Percentiles rank a stretch among this genome's conserved stretches.
phyloP scores from a whole-genome alignment of 2,797 vertebrate species.

The Onychomys arenicola region DNA sequence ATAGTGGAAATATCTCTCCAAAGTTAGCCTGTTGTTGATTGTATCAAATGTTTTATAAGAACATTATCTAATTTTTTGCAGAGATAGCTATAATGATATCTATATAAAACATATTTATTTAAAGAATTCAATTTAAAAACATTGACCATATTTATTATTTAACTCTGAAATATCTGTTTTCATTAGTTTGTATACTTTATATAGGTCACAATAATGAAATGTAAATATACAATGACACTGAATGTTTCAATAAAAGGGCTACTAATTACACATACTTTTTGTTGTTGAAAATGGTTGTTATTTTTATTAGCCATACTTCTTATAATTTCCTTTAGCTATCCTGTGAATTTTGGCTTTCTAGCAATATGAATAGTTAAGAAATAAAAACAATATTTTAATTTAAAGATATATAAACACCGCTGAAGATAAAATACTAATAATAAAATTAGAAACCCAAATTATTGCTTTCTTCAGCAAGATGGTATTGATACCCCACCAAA shows the following conservation, averaged over 20 bases:
- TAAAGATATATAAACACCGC: slow-evolving; percentile 60
- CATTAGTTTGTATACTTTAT: background rate
- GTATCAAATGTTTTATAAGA: slow-evolving; percentile 41
- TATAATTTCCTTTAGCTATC: slow-evolving; percentile 77
- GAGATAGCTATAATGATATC: background rate
- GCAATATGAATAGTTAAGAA: slow-evolving; percentile 75
- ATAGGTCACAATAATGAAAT: slow-evolving; percentile 13
- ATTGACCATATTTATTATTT: background rate
- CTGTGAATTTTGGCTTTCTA: slow-evolving; percentile 76
- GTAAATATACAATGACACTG: slow-evolving; percentile 63
- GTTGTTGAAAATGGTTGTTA: slow-evolving; percentile 79
- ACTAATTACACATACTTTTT: slow-evolving; percentile 58
- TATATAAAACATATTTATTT: background rate
- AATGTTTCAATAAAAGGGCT: slow-evolving; percentile 61
- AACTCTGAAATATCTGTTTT: background rate
- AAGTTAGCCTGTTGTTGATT: background rate
- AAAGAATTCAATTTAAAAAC: slow-evolving; percentile 8
- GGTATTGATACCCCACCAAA: background rate
- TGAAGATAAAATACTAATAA: slow-evolving; percentile 74
- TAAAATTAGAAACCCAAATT: slow-evolving; percentile 59
- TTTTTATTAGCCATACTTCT: slow-evolving; percentile 81
- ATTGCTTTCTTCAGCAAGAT: background rate
- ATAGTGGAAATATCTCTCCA: background rate
- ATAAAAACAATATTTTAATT: slow-evolving; percentile 47
- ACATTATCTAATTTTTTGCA: background rate